phyloP scores from a whole-genome alignment of 2,797 vertebrate species.

The Pempheris klunzingeri region DNA sequence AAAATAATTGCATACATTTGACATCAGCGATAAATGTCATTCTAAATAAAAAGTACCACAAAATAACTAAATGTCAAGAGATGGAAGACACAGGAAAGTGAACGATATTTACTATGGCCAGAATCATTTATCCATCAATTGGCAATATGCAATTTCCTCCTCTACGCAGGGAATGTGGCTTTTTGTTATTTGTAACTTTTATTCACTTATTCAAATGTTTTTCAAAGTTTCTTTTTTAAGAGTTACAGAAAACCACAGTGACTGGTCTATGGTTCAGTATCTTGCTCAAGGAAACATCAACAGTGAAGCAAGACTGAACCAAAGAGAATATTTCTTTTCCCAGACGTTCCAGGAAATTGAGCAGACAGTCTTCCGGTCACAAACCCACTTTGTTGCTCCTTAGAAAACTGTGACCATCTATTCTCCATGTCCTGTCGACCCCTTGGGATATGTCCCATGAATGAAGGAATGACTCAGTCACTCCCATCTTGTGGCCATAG shows the following conservation, averaged over 20 bases:
- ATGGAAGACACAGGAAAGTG: neutral
- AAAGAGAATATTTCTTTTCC: conserved; percentile 7
- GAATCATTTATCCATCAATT: neutral
- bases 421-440: conserved; percentile 29
- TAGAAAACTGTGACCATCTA: conserved; percentile 31
- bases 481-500: conserved; percentile 26
- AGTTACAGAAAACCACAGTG: neutral
- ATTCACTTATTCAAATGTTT: neutral
- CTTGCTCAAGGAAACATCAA: conserved; percentile 24
- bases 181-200: neutral
- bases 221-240: neutral
- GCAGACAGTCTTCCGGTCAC: conserved; percentile 38
- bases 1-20: neutral
- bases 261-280: neutral
- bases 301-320: neutral
- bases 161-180: neutral
- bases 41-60: neutral
- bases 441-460: conserved; percentile 8
- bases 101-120: neutral
- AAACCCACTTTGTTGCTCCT: conserved; percentile 19
- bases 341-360: conserved; percentile 52
- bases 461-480: conserved; percentile 41
- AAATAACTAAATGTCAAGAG: neutral
- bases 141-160: neutral
- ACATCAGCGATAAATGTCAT: neutral